A percentile compares a stretch with the other conserved stretches of the same genome.
These are phyloP conservation scores for Rutilus rutilus DNA, from an alignment of 2,113 vertebrate species.

Conservation along the genomic window DNA sequence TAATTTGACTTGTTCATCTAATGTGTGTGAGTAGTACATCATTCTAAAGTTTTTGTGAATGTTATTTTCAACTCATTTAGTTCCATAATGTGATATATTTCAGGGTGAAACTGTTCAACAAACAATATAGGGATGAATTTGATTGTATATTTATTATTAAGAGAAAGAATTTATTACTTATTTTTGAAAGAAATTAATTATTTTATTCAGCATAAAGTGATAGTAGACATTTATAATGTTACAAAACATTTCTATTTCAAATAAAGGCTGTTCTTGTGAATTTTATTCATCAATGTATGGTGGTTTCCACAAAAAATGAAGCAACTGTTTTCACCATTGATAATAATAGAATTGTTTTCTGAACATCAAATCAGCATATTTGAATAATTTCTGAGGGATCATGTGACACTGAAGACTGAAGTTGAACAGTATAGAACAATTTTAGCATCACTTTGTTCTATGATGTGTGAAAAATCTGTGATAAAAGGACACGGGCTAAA, in stretches of 20 bases:
- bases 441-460: neutral
- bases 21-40: neutral
- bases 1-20: too few relatives aligned
- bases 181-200: neutral
- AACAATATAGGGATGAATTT: neutral
- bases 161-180: too few relatives aligned
- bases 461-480: neutral
- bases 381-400: neutral
- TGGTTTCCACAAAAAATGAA: neutral
- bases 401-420: neutral
- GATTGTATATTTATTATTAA: too few relatives aligned
- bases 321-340: neutral
- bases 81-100: neutral
- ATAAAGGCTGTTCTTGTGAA: too few relatives aligned
- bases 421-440: too few relatives aligned
- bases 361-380: neutral
- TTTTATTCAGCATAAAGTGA: neutral
- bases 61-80: neutral
- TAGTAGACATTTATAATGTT: neutral
- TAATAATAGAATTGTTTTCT: neutral
- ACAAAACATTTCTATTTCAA: too few relatives aligned
- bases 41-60: neutral
- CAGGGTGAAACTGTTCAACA: neutral
- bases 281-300: too few relatives aligned
- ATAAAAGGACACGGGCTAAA: neutral